Evolutionary conservation across 2,113 vertebrate genomes (phyloP).

Genomic region (Anser cygnoides): DNA sequence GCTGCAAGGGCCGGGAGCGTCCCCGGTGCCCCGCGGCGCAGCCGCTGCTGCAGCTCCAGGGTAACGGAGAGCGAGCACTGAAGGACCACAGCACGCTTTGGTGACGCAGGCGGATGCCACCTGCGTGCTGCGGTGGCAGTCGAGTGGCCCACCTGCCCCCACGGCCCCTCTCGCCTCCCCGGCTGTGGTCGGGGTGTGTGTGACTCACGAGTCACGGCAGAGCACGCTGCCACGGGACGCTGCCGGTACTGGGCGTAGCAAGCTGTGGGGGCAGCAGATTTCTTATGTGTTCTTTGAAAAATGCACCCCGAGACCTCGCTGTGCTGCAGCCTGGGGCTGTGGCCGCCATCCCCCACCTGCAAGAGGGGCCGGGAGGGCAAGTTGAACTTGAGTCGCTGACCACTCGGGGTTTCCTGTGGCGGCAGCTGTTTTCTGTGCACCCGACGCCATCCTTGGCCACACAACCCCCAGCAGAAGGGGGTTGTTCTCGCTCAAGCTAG

Average conservation of each 20-base stretch:
- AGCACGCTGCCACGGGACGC: rapidly evolving
- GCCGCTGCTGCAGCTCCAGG: not conserved
- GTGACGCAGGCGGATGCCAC: not conserved
- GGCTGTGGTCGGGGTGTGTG: rapidly evolving
- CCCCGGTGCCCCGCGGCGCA: rapidly evolving
- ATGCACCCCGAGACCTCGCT: rapidly evolving
- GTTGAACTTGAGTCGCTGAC: rapidly evolving
- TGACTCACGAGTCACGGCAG: not conserved
- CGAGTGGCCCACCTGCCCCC: not conserved
- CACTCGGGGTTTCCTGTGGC: not conserved
- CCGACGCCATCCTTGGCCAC: not conserved
- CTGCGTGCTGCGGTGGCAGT: not conserved
- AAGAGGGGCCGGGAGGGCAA: not conserved
- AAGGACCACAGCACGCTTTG: rapidly evolving
- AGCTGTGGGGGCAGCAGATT: not conserved
- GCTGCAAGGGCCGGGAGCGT: not conserved
- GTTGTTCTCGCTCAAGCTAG: rapidly evolving
- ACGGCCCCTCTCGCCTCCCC: rapidly evolving
- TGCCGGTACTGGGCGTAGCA: rapidly evolving
- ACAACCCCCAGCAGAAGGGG: not conserved
- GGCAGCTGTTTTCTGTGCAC: not conserved
- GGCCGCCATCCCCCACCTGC: not conserved
- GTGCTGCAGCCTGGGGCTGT: not conserved
- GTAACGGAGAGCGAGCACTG: not conserved
- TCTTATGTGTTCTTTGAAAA: not conserved